Evolutionary conservation across 30 jellyfish, hydroid and myxozoan species (phyloP), one percentile per base, ranked within the genome.

Genomic region (Catostylus mosaicus): DNA sequence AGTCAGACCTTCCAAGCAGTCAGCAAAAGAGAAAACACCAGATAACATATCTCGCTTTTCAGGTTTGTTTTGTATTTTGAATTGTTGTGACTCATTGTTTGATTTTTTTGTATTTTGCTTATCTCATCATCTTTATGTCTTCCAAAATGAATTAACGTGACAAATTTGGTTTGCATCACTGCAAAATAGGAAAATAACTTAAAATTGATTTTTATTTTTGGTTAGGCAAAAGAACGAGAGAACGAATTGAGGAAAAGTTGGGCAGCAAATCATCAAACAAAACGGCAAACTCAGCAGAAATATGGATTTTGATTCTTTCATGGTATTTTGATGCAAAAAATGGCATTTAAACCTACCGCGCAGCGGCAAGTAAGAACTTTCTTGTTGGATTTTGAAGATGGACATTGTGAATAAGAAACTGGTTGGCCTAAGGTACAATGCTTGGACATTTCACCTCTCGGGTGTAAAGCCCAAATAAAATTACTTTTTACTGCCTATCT

Each of bases 171-270:
- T n/a, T n/a, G n/a, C n/a, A n/a, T n/a, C n/a, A n/a, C n/a, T n/a
- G n/a, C n/a, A n/a, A n/a, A n/a, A n/a, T n/a, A n/a, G n/a, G n/a
- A n/a, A n/a, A 43, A 6, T 43, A 27, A 50, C 14, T 50, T 50
- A 40, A 27, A 31, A 1, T 26, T 8, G 46, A 47, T 23, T 12
- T 23, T 31, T 32, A 20, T 67, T 38, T 77, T 47, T 46, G 46
- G 23, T n/a, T 52, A 90, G 97, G 97, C 97, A n/a, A 90, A 85
- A 78, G 97, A 90, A 65, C 81, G 97, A 35, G 97, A 90, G 59
- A 67, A 35, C 38, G 96, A 90, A 79, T 83, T 90, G 74, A 76
- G 96, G 31, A 88, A 90, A 40, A 76, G 94, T 34, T 90, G 97
- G 97, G 89, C 97, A 5, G 75, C 88, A 20, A 84, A 80, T 80